Conservation (phyloP, 2,113 vertebrate species). For the Paralichthys olivaceus region DNA sequence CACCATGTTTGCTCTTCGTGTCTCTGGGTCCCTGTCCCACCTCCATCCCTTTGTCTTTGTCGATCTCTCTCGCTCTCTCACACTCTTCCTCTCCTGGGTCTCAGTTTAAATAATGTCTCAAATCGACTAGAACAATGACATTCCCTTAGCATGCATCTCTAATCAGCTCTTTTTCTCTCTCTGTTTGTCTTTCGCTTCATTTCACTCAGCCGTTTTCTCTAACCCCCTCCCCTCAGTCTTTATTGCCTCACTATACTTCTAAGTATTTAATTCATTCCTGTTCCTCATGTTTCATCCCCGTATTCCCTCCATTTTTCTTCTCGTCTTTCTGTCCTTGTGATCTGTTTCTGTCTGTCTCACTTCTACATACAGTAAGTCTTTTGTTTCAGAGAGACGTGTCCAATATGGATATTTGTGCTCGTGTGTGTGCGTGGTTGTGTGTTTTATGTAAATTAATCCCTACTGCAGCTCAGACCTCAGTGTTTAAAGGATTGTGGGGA, state of each 20-base stretch:
- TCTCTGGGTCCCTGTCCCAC: slow-evolving; percentile 34
- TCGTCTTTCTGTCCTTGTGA: slow-evolving; percentile 7
- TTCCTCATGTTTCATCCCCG: slow-evolving; percentile 39
- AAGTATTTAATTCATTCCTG: slow-evolving; percentile 62
- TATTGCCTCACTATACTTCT: slow-evolving; percentile 46
- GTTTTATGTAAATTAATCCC: slow-evolving; percentile 40
- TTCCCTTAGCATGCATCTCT: slow-evolving; percentile 78
- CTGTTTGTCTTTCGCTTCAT: slow-evolving; percentile 73
- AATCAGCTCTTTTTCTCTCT: slow-evolving; percentile 73
- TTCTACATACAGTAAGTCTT: slow-evolving; percentile 11
- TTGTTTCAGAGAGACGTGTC: slow-evolving; percentile 33
- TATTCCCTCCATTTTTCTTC: slow-evolving; percentile 30
- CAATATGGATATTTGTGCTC: slow-evolving; percentile 6
- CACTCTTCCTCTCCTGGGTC: slow-evolving; percentile 66
- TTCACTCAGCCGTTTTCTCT: slow-evolving; percentile 53
- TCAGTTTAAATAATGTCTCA: slow-evolving; percentile 79
- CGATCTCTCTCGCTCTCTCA: slow-evolving; percentile 10
- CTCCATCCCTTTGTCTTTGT: slow-evolving; percentile 52
- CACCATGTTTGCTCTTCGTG: slow-evolving; percentile 20
- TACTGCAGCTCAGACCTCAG: slow-evolving; percentile 16
- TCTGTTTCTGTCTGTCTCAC: slow-evolving; percentile 13
- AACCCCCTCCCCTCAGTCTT: slow-evolving; percentile 37
- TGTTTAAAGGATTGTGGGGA: slow-evolving; percentile 21
- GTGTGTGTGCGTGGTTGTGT: slow-evolving; percentile 1
- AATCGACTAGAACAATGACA: slow-evolving; percentile 82